Evolutionary conservation across 2,888 invertebrate species (phyloP), one percentile per base, ranked within the genome.

Genomic region (Megastigmus dorsalis): DNA sequence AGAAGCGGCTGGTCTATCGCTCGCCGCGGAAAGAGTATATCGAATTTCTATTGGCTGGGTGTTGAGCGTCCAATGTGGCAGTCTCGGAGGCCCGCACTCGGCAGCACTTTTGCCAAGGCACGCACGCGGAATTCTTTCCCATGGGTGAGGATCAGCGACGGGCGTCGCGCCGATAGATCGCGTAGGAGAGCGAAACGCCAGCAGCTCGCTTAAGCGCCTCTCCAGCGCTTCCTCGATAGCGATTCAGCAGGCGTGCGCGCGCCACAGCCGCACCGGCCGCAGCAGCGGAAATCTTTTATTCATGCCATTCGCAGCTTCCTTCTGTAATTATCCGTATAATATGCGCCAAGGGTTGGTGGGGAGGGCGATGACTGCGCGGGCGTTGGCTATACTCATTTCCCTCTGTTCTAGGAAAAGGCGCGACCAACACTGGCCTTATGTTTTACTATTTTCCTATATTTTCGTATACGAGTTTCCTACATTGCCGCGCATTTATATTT

Each of bases 261-360:
- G 80, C 77, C n/a, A 67, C 80, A 77, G 45, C 45, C 68, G 10
- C 33, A 7, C n/a, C 9, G 13, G 48, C n/a, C n/a, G n/a, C n/a
- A n/a, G n/a, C n/a, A n/a, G n/a, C n/a, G n/a, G 5, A 74, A 15
- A 81, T 81, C 75, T 81, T 79, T 81, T 80, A 81, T 81, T 80
- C 81, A 80, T 78, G 67, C 13, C 30, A 36, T 69, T 57, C 59
- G 73, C 74, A 62, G 76, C 77, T 79, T 80, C 77, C 77, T 79
- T 80, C 80, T 80, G 76, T 79, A 81, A 81, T 81, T 80, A 81
- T 79, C 66, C 71, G 79, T 68, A 62, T 68, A 76, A 70, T n/a
- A n/a, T 62, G 55, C 50, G 41, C 38, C 45, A 43, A 28, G 28
- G 15, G 20, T n/a, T n/a, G n/a, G n/a, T n/a, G n/a, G n/a, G n/a